Percentiles rank a stretch among this genome's conserved stretches.
Evolutionary conservation across 92 coral and sea anemone genomes (phyloP).

Genomic region (Palythoa caribaeorum): DNA sequence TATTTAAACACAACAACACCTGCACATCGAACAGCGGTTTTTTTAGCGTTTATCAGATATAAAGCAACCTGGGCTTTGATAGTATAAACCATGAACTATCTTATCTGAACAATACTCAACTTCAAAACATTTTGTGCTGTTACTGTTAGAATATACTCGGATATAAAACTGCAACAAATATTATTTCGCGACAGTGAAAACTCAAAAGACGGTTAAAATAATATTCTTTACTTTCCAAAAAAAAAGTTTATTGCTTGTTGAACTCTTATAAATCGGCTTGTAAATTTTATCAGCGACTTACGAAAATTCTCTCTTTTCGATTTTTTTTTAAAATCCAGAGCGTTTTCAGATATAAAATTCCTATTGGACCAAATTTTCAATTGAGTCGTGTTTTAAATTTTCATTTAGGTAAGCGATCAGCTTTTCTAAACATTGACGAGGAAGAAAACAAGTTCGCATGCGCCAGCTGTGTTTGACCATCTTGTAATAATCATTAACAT

Average conservation of each 20-base stretch:
- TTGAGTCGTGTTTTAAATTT: neutral
- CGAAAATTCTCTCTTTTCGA: neutral
- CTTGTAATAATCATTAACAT: conserved; percentile 2
- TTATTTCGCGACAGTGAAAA: neutral
- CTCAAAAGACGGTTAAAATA: neutral
- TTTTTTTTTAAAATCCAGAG: neutral
- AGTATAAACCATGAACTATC: neutral
- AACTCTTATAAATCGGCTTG: neutral
- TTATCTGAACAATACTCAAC: neutral
- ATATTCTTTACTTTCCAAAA: neutral
- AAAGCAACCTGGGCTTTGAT: neutral
- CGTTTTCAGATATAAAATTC: neutral
- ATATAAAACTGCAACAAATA: neutral
- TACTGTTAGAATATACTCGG: neutral
- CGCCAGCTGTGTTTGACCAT: conserved; percentile 28
- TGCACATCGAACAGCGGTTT: neutral
- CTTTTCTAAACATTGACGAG: neutral
- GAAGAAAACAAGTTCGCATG: neutral
- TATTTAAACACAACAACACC: conserved; percentile 21
- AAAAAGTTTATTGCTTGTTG: neutral
- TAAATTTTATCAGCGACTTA: neutral
- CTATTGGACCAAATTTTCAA: neutral
- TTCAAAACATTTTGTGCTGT: neutral
- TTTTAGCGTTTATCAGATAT: neutral
- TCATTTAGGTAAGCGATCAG: neutral